Conservation (phyloP, 2,113 vertebrate genomes). For the Marcusenius ussheri region DNA sequence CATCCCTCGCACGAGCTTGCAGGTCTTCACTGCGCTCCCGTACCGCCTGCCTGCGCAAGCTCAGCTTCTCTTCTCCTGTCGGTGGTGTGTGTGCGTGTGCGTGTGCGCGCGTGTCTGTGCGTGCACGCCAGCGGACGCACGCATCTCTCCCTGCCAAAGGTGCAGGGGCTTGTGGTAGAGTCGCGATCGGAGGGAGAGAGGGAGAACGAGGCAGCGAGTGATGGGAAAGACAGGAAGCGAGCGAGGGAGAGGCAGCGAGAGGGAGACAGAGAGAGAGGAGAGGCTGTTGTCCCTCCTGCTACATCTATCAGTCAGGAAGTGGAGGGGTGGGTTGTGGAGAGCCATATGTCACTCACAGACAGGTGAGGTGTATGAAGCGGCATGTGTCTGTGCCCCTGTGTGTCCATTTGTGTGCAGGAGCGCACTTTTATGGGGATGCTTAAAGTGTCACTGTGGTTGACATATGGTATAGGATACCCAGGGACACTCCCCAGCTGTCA, state of each 20-base stretch:
- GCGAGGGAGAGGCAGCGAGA: not conserved
- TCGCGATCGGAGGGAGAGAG: conserved; percentile 15
- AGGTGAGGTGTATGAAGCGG: conserved; percentile 20
- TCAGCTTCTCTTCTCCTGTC: not conserved
- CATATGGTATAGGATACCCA: not conserved
- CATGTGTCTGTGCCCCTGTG: conserved; percentile 8
- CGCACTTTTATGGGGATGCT: not conserved
- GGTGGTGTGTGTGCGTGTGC: not conserved
- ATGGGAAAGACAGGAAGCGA: conserved; percentile 13
- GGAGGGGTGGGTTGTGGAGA: conserved; percentile 35
- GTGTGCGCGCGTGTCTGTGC: not conserved
- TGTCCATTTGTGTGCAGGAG: not conserved
- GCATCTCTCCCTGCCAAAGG: conserved; percentile 19
- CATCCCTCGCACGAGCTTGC: conserved; percentile 51
- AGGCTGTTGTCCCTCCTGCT: conserved; percentile 25
- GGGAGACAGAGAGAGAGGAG: conserved; percentile 8
- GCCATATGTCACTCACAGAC: conserved; percentile 30
- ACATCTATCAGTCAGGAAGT: conserved; percentile 39
- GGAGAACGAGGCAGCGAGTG: conserved; percentile 8
- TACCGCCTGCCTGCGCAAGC: not conserved
- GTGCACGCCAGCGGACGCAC: conserved; percentile 19
- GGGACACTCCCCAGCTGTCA: not conserved
- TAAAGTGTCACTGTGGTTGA: not conserved
- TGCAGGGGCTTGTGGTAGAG: conserved; percentile 27
- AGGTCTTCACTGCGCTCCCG: conserved; percentile 25